Conservation (phyloP, 2,113 vertebrate genomes). For the Zeus faber region DNA sequence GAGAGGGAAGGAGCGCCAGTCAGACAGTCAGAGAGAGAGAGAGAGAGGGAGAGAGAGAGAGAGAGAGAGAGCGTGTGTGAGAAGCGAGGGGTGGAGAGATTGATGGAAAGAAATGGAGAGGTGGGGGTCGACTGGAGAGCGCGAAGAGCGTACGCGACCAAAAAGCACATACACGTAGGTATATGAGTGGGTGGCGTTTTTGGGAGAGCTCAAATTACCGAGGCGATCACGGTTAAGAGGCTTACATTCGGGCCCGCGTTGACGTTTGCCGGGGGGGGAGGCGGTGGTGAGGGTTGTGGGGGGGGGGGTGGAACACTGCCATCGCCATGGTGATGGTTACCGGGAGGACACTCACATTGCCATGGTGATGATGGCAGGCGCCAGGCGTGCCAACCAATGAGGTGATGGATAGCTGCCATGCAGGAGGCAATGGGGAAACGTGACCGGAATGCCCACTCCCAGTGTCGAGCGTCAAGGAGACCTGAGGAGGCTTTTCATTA, state of each 20-base stretch:
- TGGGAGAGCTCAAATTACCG: conserved; percentile 58
- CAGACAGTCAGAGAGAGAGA: not conserved
- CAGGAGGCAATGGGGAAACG: conserved; percentile 60
- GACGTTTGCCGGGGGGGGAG: conserved; percentile 70
- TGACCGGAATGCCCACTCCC: conserved; percentile 58
- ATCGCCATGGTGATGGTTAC: conserved; percentile 74
- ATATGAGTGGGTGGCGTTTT: conserved; percentile 25
- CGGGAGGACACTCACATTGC: conserved; percentile 72
- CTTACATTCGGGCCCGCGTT: conserved; percentile 70
- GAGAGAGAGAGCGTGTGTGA: conserved; percentile 3
- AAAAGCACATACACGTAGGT: conserved; percentile 21
- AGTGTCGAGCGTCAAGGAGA: conserved; percentile 37
- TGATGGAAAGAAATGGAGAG: not conserved
- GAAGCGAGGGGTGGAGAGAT: not conserved
- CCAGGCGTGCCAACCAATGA: conserved; percentile 70
- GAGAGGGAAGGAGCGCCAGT: conserved; percentile 16
- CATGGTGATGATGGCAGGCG: conserved; percentile 74
- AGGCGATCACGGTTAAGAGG: conserved; percentile 74
- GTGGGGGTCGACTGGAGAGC: not conserved
- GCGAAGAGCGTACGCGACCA: conserved; percentile 3
- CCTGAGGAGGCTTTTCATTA: conserved; percentile 26
- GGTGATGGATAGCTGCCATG: conserved; percentile 71
- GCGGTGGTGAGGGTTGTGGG: too few species aligned
- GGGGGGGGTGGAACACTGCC: too few species aligned
- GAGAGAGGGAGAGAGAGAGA: not conserved